Percentiles rank a stretch among this genome's conserved stretches.
Evolutionary conservation across 1,140 invertebrate species (phyloP).

Genomic region (Zaprionus taronus): DNA sequence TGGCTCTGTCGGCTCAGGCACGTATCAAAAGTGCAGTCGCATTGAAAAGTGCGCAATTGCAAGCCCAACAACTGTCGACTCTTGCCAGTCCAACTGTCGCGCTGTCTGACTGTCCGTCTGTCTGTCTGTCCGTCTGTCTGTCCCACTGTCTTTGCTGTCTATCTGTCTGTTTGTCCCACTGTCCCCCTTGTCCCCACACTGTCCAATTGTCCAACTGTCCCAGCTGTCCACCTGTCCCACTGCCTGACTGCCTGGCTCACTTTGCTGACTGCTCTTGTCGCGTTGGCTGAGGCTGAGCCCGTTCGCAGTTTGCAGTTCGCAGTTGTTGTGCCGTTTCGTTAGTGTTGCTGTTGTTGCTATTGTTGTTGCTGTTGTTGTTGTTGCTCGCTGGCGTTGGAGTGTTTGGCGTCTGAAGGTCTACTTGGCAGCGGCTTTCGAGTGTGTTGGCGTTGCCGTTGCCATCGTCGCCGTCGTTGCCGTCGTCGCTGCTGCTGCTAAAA

Average conservation of each 20-base stretch:
- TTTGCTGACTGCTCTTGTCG: slow-evolving; percentile 63
- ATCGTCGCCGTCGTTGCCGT: slow-evolving; percentile 6
- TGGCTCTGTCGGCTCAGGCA: slow-evolving; percentile 18
- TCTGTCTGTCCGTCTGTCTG: slow-evolving; percentile 43
- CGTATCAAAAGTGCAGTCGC: slow-evolving; percentile 42
- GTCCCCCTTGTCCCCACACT: slow-evolving; percentile 21
- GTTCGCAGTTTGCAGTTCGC: slow-evolving; percentile 16
- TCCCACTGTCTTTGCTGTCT: slow-evolving; percentile 35
- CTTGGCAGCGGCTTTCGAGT: slow-evolving; percentile 77
- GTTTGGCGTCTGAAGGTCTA: slow-evolving; percentile 83
- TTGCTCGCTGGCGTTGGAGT: slow-evolving; percentile 72
- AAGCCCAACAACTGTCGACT: slow-evolving; percentile 67
- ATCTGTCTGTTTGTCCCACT: slow-evolving; percentile 43
- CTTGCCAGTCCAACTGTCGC: slow-evolving; percentile 61
- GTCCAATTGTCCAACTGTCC: slow-evolving; percentile 32
- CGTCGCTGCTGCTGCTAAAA: slow-evolving; percentile 36
- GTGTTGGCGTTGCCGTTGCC: slow-evolving; percentile 66
- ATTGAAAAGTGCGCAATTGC: slow-evolving; percentile 78
- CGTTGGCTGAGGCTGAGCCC: slow-evolving; percentile 47
- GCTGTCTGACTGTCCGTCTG: slow-evolving; percentile 14
- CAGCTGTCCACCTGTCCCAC: slow-evolving; percentile 57
- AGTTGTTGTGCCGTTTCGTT: slow-evolving; percentile 11
- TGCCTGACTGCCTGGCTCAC: slow-evolving; percentile 55
- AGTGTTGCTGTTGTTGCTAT: slow-evolving; percentile 42
- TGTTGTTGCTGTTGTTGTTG: slow-evolving; percentile 42